phyloP scores from a whole-genome alignment of 2,888 invertebrate genomes.

The Cosmopolites sordidus region DNA sequence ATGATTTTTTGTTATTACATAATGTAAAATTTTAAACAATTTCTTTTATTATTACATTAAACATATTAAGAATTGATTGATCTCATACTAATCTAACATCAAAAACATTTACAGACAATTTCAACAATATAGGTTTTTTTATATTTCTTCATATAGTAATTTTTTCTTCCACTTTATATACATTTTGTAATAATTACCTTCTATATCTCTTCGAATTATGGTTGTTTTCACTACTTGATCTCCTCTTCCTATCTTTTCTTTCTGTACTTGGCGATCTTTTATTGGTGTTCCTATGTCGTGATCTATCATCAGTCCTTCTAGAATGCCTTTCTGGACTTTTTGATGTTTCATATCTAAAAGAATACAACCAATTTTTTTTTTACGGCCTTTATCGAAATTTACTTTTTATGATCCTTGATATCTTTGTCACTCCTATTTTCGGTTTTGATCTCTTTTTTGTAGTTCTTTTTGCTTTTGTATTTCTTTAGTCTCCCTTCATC shows the following conservation, averaged over 20 bases:
- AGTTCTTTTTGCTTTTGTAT: neutral
- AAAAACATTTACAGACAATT: too few relatives aligned
- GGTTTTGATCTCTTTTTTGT: slow-evolving; percentile 5
- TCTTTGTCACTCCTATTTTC: slow-evolving; percentile 9
- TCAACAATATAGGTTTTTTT: too few relatives aligned
- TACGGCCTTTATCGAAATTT: too few relatives aligned
- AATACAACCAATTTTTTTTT: neutral
- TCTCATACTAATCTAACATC: too few relatives aligned
- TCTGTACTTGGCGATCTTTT: slow-evolving; percentile 8
- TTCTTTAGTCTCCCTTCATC: slow-evolving; percentile 12
- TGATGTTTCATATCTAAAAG: neutral
- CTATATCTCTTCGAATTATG: slow-evolving; percentile 11
- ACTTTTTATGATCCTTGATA: neutral
- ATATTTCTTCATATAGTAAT: too few relatives aligned
- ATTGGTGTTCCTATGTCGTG: slow-evolving; percentile 6
- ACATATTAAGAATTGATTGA: too few relatives aligned
- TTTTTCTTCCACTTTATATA: too few relatives aligned
- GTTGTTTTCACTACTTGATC: slow-evolving; percentile 18
- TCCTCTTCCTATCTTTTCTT: slow-evolving; percentile 16
- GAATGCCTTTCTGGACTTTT: neutral
- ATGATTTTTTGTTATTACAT: too few relatives aligned
- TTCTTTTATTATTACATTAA: too few relatives aligned
- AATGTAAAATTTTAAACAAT: too few relatives aligned
- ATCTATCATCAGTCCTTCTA: neutral
- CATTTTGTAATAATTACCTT: neutral